Percentiles rank a stretch among this genome's conserved stretches.
Conservation (phyloP, 2,888 invertebrate species). For the Cataglyphis cursor region DNA sequence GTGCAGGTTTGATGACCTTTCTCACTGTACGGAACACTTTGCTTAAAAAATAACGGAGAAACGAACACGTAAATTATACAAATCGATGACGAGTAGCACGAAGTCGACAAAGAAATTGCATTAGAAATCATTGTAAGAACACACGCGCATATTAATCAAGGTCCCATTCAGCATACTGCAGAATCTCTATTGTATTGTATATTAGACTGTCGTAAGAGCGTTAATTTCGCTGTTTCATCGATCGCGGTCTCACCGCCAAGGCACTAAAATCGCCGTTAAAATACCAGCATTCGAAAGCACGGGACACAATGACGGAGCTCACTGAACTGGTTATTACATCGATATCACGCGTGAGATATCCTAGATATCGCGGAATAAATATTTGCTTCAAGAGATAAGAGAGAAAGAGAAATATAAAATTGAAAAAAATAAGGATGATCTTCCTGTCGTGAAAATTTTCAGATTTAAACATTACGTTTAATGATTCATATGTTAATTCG, state of each 20-base stretch:
- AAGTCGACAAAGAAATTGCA: not conserved
- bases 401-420: slow-evolving; percentile 9
- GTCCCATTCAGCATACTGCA: not conserved
- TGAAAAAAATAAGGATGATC: not conserved
- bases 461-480: not conserved
- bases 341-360: slow-evolving; percentile 4
- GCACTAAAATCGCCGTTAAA: slow-evolving; percentile 11
- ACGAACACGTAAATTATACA: slow-evolving; percentile 21
- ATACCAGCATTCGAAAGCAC: slow-evolving; percentile 23
- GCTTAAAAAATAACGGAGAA: slow-evolving; percentile 36
- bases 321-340: slow-evolving; percentile 42
- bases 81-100: slow-evolving; percentile 4
- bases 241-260: not conserved
- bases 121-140: slow-evolving; percentile 12
- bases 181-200: not conserved
- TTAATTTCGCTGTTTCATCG: slow-evolving; percentile 22
- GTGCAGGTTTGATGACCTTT: slow-evolving; percentile 31
- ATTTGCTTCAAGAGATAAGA: slow-evolving; percentile 15
- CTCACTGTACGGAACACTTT: not conserved
- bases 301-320: slow-evolving; percentile 10
- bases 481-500: not conserved
- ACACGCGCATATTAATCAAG: slow-evolving; percentile 10
- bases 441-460: not conserved
- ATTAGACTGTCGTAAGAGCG: not conserved
- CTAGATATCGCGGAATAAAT: slow-evolving; percentile 9